These are phyloP conservation scores for Agrypnus murinus DNA, from an alignment of 2,888 invertebrate genomes.

Conservation along the genomic window DNA sequence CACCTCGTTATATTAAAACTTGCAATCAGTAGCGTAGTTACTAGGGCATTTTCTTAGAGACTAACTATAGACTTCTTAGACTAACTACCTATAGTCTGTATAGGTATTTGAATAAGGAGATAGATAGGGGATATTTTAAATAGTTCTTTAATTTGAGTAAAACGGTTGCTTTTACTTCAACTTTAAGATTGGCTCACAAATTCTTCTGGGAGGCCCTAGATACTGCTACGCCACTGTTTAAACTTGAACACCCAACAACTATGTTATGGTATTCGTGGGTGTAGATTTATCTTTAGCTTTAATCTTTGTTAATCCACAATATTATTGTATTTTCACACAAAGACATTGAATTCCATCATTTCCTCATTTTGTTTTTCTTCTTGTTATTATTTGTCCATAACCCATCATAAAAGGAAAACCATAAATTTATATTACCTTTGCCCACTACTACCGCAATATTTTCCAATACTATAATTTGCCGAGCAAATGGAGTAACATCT, in stretches of 20 bases:
- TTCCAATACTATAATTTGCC: slow-evolving; percentile 34
- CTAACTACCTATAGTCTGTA: too few species aligned
- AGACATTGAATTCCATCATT: slow-evolving; percentile 7
- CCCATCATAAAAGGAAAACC: slow-evolving; percentile 9
- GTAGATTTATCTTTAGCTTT: not conserved
- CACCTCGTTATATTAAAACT: not conserved
- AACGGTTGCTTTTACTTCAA: too few species aligned
- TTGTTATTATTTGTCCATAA: not conserved
- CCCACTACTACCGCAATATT: slow-evolving; percentile 16
- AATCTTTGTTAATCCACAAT: not conserved
- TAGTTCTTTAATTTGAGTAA: too few species aligned
- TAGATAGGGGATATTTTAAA: too few species aligned
- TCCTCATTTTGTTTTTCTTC: slow-evolving; percentile 12
- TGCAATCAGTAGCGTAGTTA: too few species aligned
- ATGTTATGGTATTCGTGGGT: not conserved
- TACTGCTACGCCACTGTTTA: too few species aligned
- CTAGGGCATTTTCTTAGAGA: too few species aligned
- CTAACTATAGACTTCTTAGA: too few species aligned
- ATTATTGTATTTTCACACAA: not conserved
- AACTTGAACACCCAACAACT: not conserved
- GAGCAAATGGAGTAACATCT: slow-evolving; percentile 40
- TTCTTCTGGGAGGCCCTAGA: too few species aligned
- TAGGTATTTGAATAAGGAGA: too few species aligned
- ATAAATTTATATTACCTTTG: slow-evolving; percentile 9
- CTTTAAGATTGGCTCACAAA: too few species aligned